phyloP scores from a whole-genome alignment of 2,888 invertebrate genomes.

The Athalia cordata region DNA sequence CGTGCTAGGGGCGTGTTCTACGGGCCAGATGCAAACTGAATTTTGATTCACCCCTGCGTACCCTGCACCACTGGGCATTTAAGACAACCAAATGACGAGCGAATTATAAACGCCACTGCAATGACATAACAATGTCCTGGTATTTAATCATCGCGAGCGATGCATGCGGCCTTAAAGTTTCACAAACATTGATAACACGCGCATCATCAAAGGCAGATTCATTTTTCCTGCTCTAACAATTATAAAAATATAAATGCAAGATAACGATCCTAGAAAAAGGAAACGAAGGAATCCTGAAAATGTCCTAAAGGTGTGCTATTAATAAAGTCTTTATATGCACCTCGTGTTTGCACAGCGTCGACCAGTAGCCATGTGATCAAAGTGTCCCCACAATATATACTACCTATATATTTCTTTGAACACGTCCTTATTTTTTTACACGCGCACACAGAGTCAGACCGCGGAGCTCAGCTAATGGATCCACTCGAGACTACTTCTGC shows the following conservation, averaged over 20 bases:
- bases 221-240: neutral
- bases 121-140: neutral
- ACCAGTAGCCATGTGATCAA: slow-evolving; percentile 69
- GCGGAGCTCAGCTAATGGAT: slow-evolving; percentile 67
- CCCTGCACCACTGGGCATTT: slow-evolving; percentile 8
- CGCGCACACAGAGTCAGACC: slow-evolving; percentile 58
- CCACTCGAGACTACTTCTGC: slow-evolving; percentile 71
- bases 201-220: neutral
- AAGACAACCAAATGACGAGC: slow-evolving; percentile 17
- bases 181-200: neutral
- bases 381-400: slow-evolving; percentile 65
- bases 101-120: slow-evolving; percentile 23
- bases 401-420: slow-evolving; percentile 47
- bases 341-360: slow-evolving; percentile 68
- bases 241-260: neutral
- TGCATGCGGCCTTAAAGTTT: neutral
- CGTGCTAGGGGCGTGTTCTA: slow-evolving; percentile 47
- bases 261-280: neutral
- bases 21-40: slow-evolving; percentile 62
- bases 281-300: neutral
- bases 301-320: slow-evolving; percentile 32
- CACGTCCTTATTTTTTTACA: slow-evolving; percentile 63
- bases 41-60: slow-evolving; percentile 55
- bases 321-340: slow-evolving; percentile 48
- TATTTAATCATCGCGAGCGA: neutral